Evolutionary conservation across 2,797 vertebrate genomes (phyloP), one percentile per base, ranked within the genome.

Genomic region (Emydoidea blandingii): DNA sequence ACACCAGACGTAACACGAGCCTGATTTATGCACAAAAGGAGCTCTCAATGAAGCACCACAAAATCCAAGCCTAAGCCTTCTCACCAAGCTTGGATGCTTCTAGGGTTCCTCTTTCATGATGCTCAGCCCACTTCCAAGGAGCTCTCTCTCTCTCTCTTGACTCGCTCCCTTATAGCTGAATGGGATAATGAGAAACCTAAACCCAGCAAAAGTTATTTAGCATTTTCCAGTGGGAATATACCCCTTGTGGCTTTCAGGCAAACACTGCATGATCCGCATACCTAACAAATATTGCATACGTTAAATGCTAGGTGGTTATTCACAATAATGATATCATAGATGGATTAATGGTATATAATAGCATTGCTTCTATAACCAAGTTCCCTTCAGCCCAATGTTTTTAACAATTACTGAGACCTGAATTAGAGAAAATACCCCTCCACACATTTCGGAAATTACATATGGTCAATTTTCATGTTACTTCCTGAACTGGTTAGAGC

Each of bases 101-200:
- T 82, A 41, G 56, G 27, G 12, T 50, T 50, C 15, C 50, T 88
- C n/a, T 25, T 54, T 53, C 74, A 74, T 62, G n/a, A n/a, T 27
- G 0, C 12, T 34, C 59, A 62, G 19, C 0, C 19, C 8, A 81
- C 18, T 57, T 41, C 52, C 12, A 50, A 34, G 11, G 1, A 41
- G 78, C 10, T 83, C 14, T 50, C 50, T 50, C 5, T 16, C 41
- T 41, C 50, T 50, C 50, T 50, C 15, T 50, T 16, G 50, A 50
- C 15, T 16, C 8, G 4, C 82, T 88, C 47, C 34, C 5, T 3
- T 85, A 12, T 16, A 11, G 85, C 49, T 0, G 0, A 0, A 2
- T 4, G 3, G 18, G 47, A 2, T 0, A 54, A 3, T n/a, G 18
- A 74, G 44, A 1, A 27, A 25, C 86, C 12, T 2, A 0, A 86